Percentiles rank a stretch among this genome's conserved stretches.
phyloP scores from a whole-genome alignment of 1,140 invertebrate species.

The Achatina immaculata region DNA sequence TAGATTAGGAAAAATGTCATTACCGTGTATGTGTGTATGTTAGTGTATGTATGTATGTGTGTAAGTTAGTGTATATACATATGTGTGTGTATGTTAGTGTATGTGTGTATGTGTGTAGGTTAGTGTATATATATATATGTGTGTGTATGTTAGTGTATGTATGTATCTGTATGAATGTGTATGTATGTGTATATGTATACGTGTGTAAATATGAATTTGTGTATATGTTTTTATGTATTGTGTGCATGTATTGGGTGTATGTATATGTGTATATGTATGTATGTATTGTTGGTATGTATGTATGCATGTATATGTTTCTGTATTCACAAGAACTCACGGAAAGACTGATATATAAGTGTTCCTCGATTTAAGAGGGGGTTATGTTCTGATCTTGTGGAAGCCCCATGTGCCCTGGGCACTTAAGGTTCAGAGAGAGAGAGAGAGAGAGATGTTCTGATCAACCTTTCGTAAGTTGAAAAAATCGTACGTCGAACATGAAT shows the following conservation, averaged over 20 bases:
- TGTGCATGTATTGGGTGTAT: not conserved
- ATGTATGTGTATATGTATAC: not conserved
- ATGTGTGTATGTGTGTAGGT: too few relatives aligned
- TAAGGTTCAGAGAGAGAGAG: too few relatives aligned
- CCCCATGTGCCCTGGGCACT: too few relatives aligned
- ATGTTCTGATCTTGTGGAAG: too few relatives aligned
- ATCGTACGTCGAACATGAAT: too few relatives aligned
- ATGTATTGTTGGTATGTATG: not conserved
- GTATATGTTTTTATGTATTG: not conserved
- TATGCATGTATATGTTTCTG: not conserved
- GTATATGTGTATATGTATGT: not conserved
- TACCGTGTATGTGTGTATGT: constrained; percentile 16
- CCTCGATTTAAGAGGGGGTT: too few relatives aligned
- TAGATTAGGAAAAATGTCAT: too few relatives aligned
- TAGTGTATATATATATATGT: too few relatives aligned
- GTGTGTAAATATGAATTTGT: not conserved
- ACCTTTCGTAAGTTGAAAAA: too few relatives aligned
- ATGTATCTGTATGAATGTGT: not conserved
- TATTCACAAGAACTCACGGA: not conserved
- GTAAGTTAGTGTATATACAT: not conserved
- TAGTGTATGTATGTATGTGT: not conserved
- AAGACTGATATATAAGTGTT: too few relatives aligned
- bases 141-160: not conserved
- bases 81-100: not conserved
- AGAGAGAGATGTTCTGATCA: too few relatives aligned